phyloP scores from a whole-genome alignment of 2,888 invertebrate species.

The Idaea aversata region DNA sequence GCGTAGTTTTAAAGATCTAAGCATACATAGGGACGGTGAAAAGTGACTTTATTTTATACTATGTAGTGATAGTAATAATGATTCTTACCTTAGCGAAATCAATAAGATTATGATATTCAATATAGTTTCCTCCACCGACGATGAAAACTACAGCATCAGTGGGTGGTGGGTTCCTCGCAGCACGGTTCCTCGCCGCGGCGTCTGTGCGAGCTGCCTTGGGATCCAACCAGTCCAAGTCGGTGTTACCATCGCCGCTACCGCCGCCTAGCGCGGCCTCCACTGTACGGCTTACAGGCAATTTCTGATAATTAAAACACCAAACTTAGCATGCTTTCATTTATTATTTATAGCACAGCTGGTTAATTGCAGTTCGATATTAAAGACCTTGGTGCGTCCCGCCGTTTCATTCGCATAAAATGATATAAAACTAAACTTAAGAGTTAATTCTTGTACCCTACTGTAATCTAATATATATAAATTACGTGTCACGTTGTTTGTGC shows the following conservation, averaged over 20 bases:
- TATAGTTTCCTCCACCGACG: conserved; percentile 98
- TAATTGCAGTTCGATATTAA: no score
- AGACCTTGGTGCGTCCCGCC: no score
- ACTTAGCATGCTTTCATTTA: background rate
- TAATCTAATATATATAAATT: no score
- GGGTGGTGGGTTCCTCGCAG: conserved; percentile 84
- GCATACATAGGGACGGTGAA: no score
- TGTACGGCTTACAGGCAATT: conserved; percentile 95
- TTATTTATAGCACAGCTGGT: background rate
- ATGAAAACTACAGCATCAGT: conserved; percentile 94
- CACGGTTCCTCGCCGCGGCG: conserved; percentile 78
- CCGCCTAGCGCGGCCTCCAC: conserved; percentile 84
- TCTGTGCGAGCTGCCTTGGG: conserved; percentile 93
- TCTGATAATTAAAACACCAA: conserved; percentile 73
- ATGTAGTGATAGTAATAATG: no score
- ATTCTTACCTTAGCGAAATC: conserved; percentile 91
- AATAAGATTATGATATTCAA: conserved; percentile 98
- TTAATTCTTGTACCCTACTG: no score
- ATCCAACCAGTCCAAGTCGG: conserved; percentile 96
- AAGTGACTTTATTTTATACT: no score
- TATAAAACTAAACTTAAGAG: no score
- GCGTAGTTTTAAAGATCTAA: no score
- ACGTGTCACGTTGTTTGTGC: no score
- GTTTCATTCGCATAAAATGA: no score
- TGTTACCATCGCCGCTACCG: conserved; percentile 91